Percentiles rank a stretch among this genome's conserved stretches.
phyloP scores from a whole-genome alignment of 2,888 invertebrate genomes.

The Rhagium mordax region DNA sequence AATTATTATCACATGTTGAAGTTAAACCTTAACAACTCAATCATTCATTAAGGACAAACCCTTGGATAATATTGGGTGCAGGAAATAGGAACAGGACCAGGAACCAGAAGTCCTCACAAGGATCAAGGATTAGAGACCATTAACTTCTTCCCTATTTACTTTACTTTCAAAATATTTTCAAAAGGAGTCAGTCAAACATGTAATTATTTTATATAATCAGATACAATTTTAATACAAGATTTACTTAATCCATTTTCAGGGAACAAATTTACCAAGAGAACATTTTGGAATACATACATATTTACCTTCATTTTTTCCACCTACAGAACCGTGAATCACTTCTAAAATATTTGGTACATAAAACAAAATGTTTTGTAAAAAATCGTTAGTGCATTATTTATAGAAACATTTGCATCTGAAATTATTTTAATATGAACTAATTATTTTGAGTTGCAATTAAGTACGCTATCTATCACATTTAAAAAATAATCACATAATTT shows the following conservation, averaged over 20 bases:
- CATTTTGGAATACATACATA: too few species aligned
- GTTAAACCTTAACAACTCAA: constrained; percentile 54
- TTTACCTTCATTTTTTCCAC: too few species aligned
- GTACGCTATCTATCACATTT: constrained; percentile 1
- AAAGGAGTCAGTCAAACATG: constrained; percentile 41
- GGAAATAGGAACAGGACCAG: constrained; percentile 58
- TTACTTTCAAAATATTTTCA: constrained; percentile 52
- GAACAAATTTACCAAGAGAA: too few species aligned
- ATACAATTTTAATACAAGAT: constrained; percentile 7
- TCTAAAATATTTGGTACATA: too few species aligned
- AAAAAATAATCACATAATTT: constrained; percentile 2
- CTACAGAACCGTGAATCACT: too few species aligned
- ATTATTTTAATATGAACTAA: background rate
- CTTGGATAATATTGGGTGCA: constrained; percentile 53
- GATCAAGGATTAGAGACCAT: constrained; percentile 56
- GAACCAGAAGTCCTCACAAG: constrained; percentile 69
- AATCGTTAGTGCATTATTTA: background rate
- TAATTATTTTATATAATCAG: constrained; percentile 18
- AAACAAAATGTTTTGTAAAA: background rate
- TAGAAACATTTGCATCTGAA: too few species aligned
- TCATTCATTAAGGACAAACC: constrained; percentile 52
- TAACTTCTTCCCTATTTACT: constrained; percentile 36
- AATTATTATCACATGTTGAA: constrained; percentile 66
- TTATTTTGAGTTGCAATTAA: background rate
- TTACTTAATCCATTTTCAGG: too few species aligned